These are phyloP conservation scores for Naso thynnoides DNA, from an alignment of 2,797 vertebrate species.

Conservation along the genomic window DNA sequence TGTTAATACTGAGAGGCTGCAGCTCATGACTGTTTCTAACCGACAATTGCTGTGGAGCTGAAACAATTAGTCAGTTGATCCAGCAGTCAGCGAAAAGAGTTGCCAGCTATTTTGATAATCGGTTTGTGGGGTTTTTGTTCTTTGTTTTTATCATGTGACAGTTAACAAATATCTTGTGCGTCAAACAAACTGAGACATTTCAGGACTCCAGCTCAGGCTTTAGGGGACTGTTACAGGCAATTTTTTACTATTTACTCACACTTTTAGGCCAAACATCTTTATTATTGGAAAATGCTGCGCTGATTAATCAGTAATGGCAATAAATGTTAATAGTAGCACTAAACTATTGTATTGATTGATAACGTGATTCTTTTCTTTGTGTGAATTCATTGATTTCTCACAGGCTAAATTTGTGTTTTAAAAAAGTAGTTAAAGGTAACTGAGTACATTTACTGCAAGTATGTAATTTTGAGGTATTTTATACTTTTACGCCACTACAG, in stretches of 20 bases:
- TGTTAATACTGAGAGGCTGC: not conserved
- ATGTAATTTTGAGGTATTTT: not conserved
- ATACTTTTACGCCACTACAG: not conserved
- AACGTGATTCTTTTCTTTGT: too few relatives aligned
- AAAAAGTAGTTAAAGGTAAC: too few relatives aligned
- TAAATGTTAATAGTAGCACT: not conserved
- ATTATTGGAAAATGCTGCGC: not conserved
- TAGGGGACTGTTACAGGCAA: too few relatives aligned
- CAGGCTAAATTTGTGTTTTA: too few relatives aligned
- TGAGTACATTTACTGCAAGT: not conserved
- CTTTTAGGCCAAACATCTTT: not conserved
- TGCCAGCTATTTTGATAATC: not conserved
- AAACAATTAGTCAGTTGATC: not conserved
- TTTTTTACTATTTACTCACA: not conserved
- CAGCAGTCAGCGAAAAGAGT: too few relatives aligned
- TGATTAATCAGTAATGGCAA: not conserved
- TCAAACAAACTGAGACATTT: too few relatives aligned
- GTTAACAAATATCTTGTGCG: too few relatives aligned
- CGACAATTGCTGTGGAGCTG: not conserved
- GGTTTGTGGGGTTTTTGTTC: too few relatives aligned
- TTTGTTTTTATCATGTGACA: too few relatives aligned
- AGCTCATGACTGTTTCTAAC: not conserved
- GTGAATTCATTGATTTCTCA: too few relatives aligned
- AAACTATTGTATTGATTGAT: too few relatives aligned
- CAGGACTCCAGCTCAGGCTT: too few relatives aligned